Evolutionary conservation across 2,113 vertebrate genomes (phyloP).

Genomic region (Orcinus orca): DNA sequence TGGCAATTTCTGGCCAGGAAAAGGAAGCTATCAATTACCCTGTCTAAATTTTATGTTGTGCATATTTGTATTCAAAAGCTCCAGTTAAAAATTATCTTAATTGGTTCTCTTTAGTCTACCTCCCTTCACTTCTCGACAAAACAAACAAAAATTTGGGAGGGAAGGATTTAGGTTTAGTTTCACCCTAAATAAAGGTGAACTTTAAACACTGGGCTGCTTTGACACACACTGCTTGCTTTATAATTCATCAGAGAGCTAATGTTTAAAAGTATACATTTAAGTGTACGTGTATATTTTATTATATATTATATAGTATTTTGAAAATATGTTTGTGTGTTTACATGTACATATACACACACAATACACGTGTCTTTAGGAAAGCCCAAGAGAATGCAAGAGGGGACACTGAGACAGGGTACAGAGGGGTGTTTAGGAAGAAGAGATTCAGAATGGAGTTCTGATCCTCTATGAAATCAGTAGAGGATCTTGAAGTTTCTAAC

Average conservation of each 20-base stretch:
- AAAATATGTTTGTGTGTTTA: neutral
- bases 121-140: neutral
- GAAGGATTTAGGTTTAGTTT: neutral
- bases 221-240: neutral
- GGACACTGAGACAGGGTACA: neutral
- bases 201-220: neutral
- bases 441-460: neutral
- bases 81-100: constrained; percentile 28
- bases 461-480: neutral
- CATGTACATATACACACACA: neutral
- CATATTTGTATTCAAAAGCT: neutral
- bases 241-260: neutral
- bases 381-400: neutral
- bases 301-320: neutral
- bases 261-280: neutral
- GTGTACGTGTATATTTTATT: neutral
- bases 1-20: neutral
- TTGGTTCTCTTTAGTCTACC: neutral
- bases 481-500: neutral
- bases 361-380: neutral
- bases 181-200: neutral
- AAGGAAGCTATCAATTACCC: neutral
- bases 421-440: neutral
- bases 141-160: neutral
- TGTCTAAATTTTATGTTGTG: neutral